phyloP scores from a whole-genome alignment of 1,140 invertebrate genomes.

The Tetragonula clypearis region DNA sequence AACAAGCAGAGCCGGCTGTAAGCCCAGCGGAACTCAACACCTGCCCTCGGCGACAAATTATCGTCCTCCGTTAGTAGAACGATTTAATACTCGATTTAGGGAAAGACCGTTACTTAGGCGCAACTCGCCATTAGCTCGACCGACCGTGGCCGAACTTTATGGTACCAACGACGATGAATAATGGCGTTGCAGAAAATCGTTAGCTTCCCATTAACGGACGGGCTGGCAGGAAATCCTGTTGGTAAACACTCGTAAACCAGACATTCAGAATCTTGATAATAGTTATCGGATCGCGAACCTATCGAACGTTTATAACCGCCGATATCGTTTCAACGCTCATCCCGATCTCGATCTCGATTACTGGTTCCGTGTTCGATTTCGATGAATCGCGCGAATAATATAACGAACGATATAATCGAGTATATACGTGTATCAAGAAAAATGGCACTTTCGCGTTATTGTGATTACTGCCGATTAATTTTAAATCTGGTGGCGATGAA shows the following conservation, averaged over 20 bases:
- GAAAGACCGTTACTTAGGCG: slow-evolving; percentile 54
- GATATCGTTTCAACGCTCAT: not conserved
- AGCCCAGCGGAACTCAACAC: slow-evolving; percentile 41
- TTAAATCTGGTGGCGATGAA: not conserved
- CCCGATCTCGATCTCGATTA: too few relatives aligned
- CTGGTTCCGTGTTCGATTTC: not conserved
- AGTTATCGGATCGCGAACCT: slow-evolving; percentile 49
- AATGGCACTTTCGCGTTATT: not conserved
- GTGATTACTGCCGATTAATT: not conserved
- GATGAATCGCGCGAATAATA: not conserved
- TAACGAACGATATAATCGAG: not conserved
- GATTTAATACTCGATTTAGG: slow-evolving; percentile 68
- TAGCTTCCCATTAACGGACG: slow-evolving; percentile 49
- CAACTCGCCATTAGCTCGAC: slow-evolving; percentile 56
- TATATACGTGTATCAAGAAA: not conserved
- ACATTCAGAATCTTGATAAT: slow-evolving; percentile 59
- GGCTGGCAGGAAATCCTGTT: slow-evolving; percentile 49
- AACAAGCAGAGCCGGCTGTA: slow-evolving; percentile 23
- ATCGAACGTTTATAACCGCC: not conserved
- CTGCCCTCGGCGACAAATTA: slow-evolving; percentile 60
- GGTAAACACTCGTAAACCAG: slow-evolving; percentile 65
- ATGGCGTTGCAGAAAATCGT: slow-evolving; percentile 63
- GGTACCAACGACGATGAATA: slow-evolving; percentile 63
- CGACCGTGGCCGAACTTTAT: slow-evolving; percentile 64
- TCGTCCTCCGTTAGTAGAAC: slow-evolving; percentile 51